Conservation (phyloP, 1,140 invertebrate species). For the Calephelis virginiensis region DNA sequence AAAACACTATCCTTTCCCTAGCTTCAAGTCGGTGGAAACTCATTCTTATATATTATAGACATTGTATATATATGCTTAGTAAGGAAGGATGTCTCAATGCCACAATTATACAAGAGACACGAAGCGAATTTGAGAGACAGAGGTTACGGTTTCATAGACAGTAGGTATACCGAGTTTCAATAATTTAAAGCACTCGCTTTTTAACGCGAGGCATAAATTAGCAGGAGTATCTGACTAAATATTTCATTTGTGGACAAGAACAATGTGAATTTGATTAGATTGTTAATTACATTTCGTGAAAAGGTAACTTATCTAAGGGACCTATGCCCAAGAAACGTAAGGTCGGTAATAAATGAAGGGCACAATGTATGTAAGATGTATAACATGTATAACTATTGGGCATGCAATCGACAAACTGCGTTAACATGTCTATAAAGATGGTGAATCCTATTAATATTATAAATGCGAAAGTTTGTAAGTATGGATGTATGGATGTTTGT, state of each 20-base stretch:
- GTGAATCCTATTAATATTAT: too few species aligned
- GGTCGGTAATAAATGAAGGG: too few species aligned
- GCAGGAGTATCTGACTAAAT: neutral
- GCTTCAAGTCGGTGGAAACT: neutral
- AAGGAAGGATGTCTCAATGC: neutral
- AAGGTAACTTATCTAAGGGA: neutral
- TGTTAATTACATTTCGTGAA: neutral
- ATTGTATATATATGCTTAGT: too few species aligned
- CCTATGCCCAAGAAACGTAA: neutral
- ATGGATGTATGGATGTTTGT: too few species aligned
- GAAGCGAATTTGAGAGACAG: slow-evolving; percentile 1
- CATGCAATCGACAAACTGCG: too few species aligned
- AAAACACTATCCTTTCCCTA: neutral
- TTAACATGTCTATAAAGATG: too few species aligned
- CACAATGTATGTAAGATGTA: too few species aligned
- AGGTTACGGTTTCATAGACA: slow-evolving; percentile 6
- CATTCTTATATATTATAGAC: neutral
- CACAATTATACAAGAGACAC: slow-evolving; percentile 3
- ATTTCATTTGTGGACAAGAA: neutral
- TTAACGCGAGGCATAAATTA: slow-evolving; percentile 6
- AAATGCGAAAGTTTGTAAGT: too few species aligned
- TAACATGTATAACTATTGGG: too few species aligned
- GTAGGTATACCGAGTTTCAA: neutral
- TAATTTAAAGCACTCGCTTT: slow-evolving; percentile 1
- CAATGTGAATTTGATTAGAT: neutral